Evolutionary conservation across 37 sponge, comb jelly and placozoan genomes (phyloP), one percentile per base, ranked within the genome.

Genomic region (Axinella damicornis): DNA sequence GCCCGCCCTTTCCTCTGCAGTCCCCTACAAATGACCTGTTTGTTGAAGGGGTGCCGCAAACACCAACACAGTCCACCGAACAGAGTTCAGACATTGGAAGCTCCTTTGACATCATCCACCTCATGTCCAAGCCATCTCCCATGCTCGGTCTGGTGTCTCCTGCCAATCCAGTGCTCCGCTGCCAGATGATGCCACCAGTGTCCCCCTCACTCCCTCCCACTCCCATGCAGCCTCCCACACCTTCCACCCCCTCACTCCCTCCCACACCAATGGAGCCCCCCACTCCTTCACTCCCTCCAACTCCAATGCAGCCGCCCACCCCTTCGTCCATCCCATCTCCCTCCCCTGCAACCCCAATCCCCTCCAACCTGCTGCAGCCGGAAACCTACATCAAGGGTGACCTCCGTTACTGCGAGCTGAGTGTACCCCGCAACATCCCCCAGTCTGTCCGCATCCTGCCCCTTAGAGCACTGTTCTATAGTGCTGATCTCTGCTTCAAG

Each of bases 401-500:
- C 27, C 27, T 28, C 27, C 81, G 71, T 32, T 24, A 33, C n/a
- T 54, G n/a, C 27, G 81, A 81, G 57, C 55, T 81, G 28, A 35
- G 81, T 22, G 35, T 32, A 0, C 38, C 35, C 33, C 19, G 66
- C 9, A 69, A 66, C 30, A 18, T 79, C 0, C 55, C 67, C 16
- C 32, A 13, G 13, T 4, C 20, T 53, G 56, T 37, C 2, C 59
- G 27, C 2, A 57, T 13, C 2, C 25, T 69, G 22, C 60, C 71
- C 1, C 14, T 70, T 0, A 36, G 55, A 36, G 71, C 71, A n/a
- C 2, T 58, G 40, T 57, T 56, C 39, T 81, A 27, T 58, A 21
- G 21, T 24, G 6, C 21, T n/a, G 11, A 53, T 2, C n/a, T 70
- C 21, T 30, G 20, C 60, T 5, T 2, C 21, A 53, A 56, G 37